Evolutionary conservation across 2,113 vertebrate species (phyloP).

Genomic region (Centropus unirufus): DNA sequence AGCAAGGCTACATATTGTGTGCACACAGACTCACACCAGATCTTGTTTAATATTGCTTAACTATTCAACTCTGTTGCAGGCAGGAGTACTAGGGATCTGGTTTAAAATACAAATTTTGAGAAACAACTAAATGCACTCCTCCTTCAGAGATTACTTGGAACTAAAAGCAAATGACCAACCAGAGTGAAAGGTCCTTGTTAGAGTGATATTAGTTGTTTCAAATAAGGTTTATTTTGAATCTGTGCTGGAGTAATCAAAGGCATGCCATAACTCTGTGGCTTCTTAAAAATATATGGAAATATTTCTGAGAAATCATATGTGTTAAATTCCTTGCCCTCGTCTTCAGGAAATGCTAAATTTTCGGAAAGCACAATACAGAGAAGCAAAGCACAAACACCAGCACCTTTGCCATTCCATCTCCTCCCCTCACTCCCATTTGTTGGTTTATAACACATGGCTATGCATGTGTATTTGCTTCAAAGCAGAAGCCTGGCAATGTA

Average conservation of each 20-base stretch:
- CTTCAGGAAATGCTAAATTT: not conserved
- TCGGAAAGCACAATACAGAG: not conserved
- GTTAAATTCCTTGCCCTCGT: not conserved
- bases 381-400: not conserved
- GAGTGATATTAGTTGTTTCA: not conserved
- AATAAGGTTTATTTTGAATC: not conserved
- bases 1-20: not conserved
- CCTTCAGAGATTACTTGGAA: not conserved
- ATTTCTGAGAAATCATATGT: not conserved
- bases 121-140: not conserved
- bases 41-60: not conserved
- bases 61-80: not conserved
- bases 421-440: not conserved
- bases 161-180: not conserved
- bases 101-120: not conserved
- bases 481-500: not conserved
- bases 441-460: not conserved
- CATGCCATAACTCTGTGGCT: not conserved
- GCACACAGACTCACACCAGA: not conserved
- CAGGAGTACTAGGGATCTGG: not conserved
- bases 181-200: not conserved
- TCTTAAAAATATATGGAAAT: not conserved
- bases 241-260: not conserved
- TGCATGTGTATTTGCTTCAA: not conserved
- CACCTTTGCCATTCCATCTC: not conserved